Evolutionary conservation across 2,888 invertebrate genomes (phyloP), one percentile per base, ranked within the genome.

Genomic region (Noctuana brunneofusca): DNA sequence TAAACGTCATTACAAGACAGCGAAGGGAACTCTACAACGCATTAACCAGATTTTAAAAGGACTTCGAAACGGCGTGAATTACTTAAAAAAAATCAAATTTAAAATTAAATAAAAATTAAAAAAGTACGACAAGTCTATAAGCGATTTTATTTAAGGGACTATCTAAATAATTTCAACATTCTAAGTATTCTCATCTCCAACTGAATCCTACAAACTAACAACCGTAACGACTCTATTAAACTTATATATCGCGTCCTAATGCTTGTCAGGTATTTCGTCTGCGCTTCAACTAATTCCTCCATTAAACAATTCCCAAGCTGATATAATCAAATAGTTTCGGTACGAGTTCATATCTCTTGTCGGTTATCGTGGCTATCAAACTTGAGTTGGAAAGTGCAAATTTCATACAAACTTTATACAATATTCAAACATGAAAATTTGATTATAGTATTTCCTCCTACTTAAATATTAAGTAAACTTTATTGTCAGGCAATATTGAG

Each of bases 161-260:
- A 16, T 41, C 16, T 14, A 38, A 41, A n/a, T 1, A 16, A 3
- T 16, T 18, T 16, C 11, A 20, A 20, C n/a, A n/a, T 14, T 27
- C 24, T 50, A 9, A 50, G 48, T 20, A 24, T 22, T 3, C n/a
- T 14, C 50, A 5, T 3, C 27, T 30, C 16, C n/a, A 22, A 14
- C 50, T 49, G 58, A 48, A 65, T 66, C 65, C 64, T 58, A 63
- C 66, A 58, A 67, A 69, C 58, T 66, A 66, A 64, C 66, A 58
- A 63, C 64, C 55, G 60, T 66, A 68, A 65, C 67, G 66, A 71
- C 59, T 66, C 73, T 72, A 76, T 80, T 80, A 78, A 76, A 78
- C 68, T 69, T 71, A 69, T 66, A 71, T 66, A 71, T 68, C 69
- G 35, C 69, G 66, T 58, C 59, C 67, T 65, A 64, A 66, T 64